phyloP scores from a whole-genome alignment of 2,888 invertebrate species.

The Trichogramma evanescens region DNA sequence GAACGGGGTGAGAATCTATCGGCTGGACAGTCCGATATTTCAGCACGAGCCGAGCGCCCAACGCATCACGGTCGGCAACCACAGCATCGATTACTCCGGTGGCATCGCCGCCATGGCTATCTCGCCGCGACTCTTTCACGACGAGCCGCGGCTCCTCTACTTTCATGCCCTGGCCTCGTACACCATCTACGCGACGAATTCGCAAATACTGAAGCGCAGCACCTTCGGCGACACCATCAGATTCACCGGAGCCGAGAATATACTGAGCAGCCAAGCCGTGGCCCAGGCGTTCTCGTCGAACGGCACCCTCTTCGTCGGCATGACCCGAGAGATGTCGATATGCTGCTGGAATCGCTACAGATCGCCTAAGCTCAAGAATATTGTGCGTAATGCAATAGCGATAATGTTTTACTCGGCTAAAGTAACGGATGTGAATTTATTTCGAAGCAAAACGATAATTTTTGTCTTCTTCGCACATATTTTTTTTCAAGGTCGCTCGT shows the following conservation, averaged over 20 bases:
- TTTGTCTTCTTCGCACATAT: too few species aligned
- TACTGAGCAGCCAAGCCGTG: constrained; percentile 24
- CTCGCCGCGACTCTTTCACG: constrained; percentile 43
- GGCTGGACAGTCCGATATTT: constrained; percentile 26
- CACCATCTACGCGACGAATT: constrained; percentile 19
- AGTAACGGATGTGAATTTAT: too few species aligned
- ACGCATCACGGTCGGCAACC: constrained; percentile 4
- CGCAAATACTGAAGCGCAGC: constrained; percentile 18
- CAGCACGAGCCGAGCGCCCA: constrained; percentile 11
- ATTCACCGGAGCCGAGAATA: constrained; percentile 20
- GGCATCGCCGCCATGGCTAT: constrained; percentile 63
- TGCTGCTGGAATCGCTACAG: constrained; percentile 42
- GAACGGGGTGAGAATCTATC: constrained; percentile 18
- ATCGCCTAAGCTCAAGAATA: constrained; percentile 21
- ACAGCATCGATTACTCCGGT: constrained; percentile 58
- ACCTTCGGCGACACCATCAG: constrained; percentile 6
- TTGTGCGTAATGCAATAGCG: constrained; percentile 17
- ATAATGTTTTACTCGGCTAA: too few species aligned
- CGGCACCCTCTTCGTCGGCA: constrained; percentile 43
- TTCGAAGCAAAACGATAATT: too few species aligned
- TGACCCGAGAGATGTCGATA: constrained; percentile 38
- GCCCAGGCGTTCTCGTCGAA: constrained; percentile 19
- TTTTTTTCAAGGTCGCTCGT: too few species aligned
- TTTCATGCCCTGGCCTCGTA: constrained; percentile 30
- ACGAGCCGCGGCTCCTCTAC: constrained; percentile 22